These are phyloP conservation scores for Diachasmimorpha longicaudata DNA, from an alignment of 1,140 invertebrate genomes.

Conservation along the genomic window DNA sequence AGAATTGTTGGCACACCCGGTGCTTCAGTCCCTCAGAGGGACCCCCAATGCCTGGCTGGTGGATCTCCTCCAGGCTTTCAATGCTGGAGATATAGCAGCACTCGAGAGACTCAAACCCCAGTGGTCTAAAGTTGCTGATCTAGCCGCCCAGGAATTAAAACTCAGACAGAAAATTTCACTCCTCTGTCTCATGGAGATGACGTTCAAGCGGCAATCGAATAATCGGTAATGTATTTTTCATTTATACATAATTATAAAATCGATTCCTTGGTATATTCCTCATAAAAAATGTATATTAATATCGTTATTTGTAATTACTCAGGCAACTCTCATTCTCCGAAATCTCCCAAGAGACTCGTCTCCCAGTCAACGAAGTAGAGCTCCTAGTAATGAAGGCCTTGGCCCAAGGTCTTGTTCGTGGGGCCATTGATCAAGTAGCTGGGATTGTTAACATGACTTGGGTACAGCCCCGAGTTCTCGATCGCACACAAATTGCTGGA, in stretches of 20 bases:
- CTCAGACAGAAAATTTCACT: slow-evolving; percentile 93
- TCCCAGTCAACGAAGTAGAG: slow-evolving; percentile 89
- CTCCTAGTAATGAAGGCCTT: slow-evolving; percentile 97
- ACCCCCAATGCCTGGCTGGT: slow-evolving; percentile 90
- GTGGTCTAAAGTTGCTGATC: slow-evolving; percentile 85
- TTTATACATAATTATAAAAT: background rate
- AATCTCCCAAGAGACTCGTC: slow-evolving; percentile 84
- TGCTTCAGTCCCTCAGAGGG: slow-evolving; percentile 83
- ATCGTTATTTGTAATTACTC: too few relatives aligned
- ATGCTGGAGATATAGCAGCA: slow-evolving; percentile 85
- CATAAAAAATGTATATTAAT: background rate
- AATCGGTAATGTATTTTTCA: slow-evolving; percentile 59
- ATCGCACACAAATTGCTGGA: slow-evolving; percentile 73
- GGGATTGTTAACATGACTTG: slow-evolving; percentile 77
- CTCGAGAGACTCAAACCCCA: slow-evolving; percentile 84
- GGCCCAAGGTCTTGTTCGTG: slow-evolving; percentile 91
- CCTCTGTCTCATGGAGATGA: slow-evolving; percentile 96
- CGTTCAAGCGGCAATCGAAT: slow-evolving; percentile 75
- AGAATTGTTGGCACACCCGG: slow-evolving; percentile 94
- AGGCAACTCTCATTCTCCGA: slow-evolving; percentile 89
- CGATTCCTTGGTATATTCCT: background rate
- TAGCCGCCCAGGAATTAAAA: slow-evolving; percentile 83
- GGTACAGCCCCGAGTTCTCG: slow-evolving; percentile 90
- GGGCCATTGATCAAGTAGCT: slow-evolving; percentile 94
- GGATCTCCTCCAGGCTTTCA: slow-evolving; percentile 90